These are phyloP conservation scores for Paracanthobrama guichenoti DNA, from an alignment of 2,113 vertebrate species.

Conservation along the genomic window DNA sequence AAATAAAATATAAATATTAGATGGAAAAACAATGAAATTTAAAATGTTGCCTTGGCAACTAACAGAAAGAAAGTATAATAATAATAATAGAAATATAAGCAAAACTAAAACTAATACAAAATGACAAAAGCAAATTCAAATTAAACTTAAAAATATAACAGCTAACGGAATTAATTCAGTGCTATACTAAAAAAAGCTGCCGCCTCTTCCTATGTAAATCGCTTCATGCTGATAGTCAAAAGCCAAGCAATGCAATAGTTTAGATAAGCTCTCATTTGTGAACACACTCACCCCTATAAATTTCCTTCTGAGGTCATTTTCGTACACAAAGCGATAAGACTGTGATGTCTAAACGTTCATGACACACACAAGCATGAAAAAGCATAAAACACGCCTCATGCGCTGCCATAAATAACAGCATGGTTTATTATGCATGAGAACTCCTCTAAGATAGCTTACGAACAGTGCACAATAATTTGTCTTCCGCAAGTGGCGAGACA, in stretches of 20 bases:
- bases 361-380: constrained; percentile 1
- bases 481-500: constrained; percentile 22
- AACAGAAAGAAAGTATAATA: neutral
- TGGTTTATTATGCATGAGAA: constrained; percentile 28
- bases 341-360: constrained; percentile 8
- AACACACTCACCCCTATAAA: constrained; percentile 8
- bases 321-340: constrained; percentile 37
- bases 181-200: neutral
- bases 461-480: constrained; percentile 9
- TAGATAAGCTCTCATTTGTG: neutral
- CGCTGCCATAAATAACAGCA: constrained; percentile 29
- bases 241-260: neutral
- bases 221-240: neutral
- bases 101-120: neutral
- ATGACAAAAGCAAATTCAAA: neutral
- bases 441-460: constrained; percentile 18
- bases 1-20: neutral
- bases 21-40: neutral
- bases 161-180: neutral
- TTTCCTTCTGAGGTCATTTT: constrained; percentile 43
- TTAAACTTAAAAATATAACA: neutral
- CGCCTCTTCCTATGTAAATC: too few species aligned
- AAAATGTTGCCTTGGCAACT: neutral
- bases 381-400: neutral
- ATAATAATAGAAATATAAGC: neutral